A percentile compares a stretch with the other conserved stretches of the same genome.
phyloP scores from a whole-genome alignment of 2,888 invertebrate species.

The Coecobrya sp. region DNA sequence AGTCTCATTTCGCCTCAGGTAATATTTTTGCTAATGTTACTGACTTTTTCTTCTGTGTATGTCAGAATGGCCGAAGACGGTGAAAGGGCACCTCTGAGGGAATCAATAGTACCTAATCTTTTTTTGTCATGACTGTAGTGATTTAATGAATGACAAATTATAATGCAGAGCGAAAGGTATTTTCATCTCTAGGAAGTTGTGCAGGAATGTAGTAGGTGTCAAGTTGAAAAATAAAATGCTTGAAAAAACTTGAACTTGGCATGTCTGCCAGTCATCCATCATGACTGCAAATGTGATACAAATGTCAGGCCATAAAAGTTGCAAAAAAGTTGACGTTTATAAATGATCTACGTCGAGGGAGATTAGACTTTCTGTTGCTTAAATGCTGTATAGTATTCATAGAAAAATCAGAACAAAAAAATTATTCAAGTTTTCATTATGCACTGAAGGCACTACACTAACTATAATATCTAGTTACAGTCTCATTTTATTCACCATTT shows the following conservation, averaged over 20 bases:
- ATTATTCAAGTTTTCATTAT: too few species aligned
- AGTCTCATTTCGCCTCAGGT: slow-evolving; percentile 90
- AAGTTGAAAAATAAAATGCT: slow-evolving; percentile 43
- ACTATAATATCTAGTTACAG: too few species aligned
- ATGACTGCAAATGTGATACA: slow-evolving; percentile 62
- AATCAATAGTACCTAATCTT: too few species aligned
- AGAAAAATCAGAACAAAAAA: too few species aligned
- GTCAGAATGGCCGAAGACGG: not conserved
- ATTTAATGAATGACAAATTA: too few species aligned
- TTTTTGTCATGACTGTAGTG: too few species aligned
- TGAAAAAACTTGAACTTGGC: slow-evolving; percentile 64
- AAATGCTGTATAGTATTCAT: not conserved
- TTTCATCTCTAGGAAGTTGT: slow-evolving; percentile 16
- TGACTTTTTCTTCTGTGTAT: not conserved
- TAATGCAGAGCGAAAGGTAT: too few species aligned
- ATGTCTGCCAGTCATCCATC: slow-evolving; percentile 70
- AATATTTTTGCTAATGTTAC: slow-evolving; percentile 72
- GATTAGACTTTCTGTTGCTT: slow-evolving; percentile 8
- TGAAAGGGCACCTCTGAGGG: slow-evolving; percentile 3
- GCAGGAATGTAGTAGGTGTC: slow-evolving; percentile 2
- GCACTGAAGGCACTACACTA: too few species aligned
- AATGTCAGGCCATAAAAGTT: slow-evolving; percentile 58
- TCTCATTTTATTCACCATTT: too few species aligned
- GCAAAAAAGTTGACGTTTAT: slow-evolving; percentile 46
- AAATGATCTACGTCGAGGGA: slow-evolving; percentile 36